Percentiles rank a stretch among this genome's conserved stretches.
phyloP scores from a whole-genome alignment of 1,140 invertebrate genomes.

The Saccostrea cuccullata region DNA sequence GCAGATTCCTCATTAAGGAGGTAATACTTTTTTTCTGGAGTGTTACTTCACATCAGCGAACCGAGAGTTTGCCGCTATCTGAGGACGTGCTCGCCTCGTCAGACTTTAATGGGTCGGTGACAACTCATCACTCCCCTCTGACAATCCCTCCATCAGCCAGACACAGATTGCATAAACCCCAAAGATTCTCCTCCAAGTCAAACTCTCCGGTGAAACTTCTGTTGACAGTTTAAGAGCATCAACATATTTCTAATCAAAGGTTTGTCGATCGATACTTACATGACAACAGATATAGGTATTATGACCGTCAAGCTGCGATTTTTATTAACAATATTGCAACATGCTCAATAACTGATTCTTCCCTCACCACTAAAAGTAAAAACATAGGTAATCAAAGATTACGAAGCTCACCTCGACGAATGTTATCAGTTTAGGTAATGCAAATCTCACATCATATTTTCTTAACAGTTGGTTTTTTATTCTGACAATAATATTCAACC shows the following conservation, averaged over 20 bases:
- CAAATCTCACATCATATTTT: no score
- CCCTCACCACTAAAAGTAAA: no score
- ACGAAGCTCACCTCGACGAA: no score
- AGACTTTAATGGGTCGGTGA: not conserved
- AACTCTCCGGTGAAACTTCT: not conserved
- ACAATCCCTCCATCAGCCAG: not conserved
- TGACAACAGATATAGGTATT: no score
- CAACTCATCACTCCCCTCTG: not conserved
- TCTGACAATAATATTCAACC: no score
- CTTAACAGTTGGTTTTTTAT: no score
- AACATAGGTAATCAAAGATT: no score
- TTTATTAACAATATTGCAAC: no score
- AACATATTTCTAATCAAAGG: not conserved
- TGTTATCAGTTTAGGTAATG: no score
- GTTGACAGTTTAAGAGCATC: not conserved
- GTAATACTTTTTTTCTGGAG: not conserved
- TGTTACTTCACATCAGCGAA: not conserved
- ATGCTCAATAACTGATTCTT: no score
- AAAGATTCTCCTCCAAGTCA: not conserved
- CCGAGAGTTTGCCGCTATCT: not conserved
- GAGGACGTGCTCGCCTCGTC: not conserved
- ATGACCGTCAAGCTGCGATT: no score
- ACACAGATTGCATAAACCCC: no score
- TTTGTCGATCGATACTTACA: not conserved
- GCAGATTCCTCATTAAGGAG: slow-evolving; percentile 23